Evolutionary conservation across 2,888 invertebrate species (phyloP).

Genomic region (Parasteatoda lunata): DNA sequence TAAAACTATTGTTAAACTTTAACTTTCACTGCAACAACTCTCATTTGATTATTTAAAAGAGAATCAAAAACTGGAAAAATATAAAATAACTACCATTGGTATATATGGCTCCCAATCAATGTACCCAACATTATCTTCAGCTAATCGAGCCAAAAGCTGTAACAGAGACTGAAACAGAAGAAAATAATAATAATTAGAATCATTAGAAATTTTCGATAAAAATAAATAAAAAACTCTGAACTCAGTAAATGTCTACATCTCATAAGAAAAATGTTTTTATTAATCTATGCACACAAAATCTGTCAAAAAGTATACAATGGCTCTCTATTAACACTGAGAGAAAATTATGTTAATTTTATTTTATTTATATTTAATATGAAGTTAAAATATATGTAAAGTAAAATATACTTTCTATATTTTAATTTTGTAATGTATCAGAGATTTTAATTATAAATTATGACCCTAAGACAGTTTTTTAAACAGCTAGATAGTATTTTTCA

Average conservation of each 20-base stretch:
- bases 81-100: slow-evolving; percentile 75
- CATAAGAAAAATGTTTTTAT: neutral
- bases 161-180: slow-evolving; percentile 80
- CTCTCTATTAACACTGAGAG: neutral
- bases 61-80: neutral
- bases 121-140: slow-evolving; percentile 84
- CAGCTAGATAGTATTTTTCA: neutral
- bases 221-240: neutral
- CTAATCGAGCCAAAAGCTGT: slow-evolving; percentile 83
- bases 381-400: too few relatives aligned
- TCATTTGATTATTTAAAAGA: neutral
- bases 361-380: too few relatives aligned
- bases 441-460: too few relatives aligned
- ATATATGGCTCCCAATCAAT: slow-evolving; percentile 91
- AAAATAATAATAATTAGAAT: slow-evolving; percentile 17
- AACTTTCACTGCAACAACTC: too few relatives aligned
- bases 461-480: neutral
- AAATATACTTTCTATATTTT: too few relatives aligned
- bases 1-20: too few relatives aligned
- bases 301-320: neutral
- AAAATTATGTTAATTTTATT: neutral
- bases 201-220: neutral
- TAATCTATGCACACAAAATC: too few relatives aligned
- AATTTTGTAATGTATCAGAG: too few relatives aligned
- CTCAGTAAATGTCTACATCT: neutral